These are phyloP conservation scores for Pseudopipra pipra DNA, from an alignment of 2,113 vertebrate species.

Conservation along the genomic window DNA sequence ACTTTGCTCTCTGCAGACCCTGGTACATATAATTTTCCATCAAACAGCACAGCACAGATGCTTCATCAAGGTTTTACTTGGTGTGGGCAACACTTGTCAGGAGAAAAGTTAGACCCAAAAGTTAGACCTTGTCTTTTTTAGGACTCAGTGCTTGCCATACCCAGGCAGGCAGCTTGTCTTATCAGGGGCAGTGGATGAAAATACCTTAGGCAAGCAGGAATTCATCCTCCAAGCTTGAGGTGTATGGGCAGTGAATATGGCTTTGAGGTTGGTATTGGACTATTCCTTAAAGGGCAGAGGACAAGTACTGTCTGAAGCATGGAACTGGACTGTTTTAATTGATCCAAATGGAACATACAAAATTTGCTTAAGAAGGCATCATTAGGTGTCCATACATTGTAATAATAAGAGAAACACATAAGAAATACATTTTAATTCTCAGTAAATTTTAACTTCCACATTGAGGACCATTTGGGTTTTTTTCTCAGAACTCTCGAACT, in stretches of 20 bases:
- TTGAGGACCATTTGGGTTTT: not conserved
- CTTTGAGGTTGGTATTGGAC: not conserved
- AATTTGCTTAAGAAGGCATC: not conserved
- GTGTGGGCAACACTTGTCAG: not conserved
- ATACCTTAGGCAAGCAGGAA: not conserved
- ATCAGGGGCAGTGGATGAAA: not conserved
- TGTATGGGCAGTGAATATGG: accelerated
- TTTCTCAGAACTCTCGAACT: not conserved
- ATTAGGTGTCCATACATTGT: not conserved
- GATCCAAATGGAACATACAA: not conserved
- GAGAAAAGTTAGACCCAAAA: not conserved
- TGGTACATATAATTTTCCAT: not conserved
- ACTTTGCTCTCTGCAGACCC: not conserved
- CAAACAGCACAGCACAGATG: not conserved
- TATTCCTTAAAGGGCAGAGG: not conserved
- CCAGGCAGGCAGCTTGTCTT: not conserved
- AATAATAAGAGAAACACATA: not conserved
- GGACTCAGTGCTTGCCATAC: not conserved
- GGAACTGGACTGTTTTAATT: not conserved
- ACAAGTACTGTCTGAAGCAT: not conserved
- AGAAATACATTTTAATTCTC: not conserved
- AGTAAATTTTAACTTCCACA: not conserved
- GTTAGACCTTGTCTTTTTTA: not conserved
- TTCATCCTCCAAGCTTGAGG: not conserved
- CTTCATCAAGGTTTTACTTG: not conserved